A percentile compares a stretch with the other conserved stretches of the same genome.
These are phyloP conservation scores for Mormyrops attenuatus DNA, from an alignment of 2,797 vertebrate species.

Conservation along the genomic window DNA sequence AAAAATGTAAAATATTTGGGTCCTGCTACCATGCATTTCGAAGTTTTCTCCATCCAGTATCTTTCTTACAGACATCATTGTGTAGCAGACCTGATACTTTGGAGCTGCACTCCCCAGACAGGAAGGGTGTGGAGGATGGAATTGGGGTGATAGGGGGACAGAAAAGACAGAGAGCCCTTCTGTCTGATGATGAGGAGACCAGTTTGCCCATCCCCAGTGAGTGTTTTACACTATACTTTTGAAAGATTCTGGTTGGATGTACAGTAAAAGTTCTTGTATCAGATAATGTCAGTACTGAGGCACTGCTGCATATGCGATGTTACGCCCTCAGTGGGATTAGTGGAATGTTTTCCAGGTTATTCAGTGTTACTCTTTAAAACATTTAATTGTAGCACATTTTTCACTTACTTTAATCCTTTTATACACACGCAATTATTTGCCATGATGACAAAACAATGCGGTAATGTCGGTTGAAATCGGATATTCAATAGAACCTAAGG, in stretches of 20 bases:
- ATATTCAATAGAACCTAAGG: neutral
- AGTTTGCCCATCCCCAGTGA: slow-evolving; percentile 34
- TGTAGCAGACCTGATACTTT: neutral
- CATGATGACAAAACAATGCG: neutral
- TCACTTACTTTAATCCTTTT: neutral
- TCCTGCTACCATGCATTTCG: neutral
- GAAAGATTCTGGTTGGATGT: neutral
- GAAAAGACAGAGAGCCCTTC: slow-evolving; percentile 57
- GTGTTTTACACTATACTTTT: neutral
- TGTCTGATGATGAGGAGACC: slow-evolving; percentile 59
- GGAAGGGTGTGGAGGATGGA: neutral
- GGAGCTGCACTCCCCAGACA: neutral
- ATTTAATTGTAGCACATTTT: neutral
- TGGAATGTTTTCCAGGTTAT: neutral
- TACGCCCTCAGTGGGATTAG: too few relatives aligned
- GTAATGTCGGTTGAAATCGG: neutral
- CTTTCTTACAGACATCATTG: neutral
- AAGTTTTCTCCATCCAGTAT: neutral
- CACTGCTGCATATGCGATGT: neutral
- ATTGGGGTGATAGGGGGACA: neutral
- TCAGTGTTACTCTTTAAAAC: neutral
- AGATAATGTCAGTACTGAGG: neutral
- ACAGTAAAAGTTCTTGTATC: neutral
- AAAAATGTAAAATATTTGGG: neutral
- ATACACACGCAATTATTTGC: neutral